Conservation (phyloP, 64 coral and sea anemone species). For the Actinia equina region DNA sequence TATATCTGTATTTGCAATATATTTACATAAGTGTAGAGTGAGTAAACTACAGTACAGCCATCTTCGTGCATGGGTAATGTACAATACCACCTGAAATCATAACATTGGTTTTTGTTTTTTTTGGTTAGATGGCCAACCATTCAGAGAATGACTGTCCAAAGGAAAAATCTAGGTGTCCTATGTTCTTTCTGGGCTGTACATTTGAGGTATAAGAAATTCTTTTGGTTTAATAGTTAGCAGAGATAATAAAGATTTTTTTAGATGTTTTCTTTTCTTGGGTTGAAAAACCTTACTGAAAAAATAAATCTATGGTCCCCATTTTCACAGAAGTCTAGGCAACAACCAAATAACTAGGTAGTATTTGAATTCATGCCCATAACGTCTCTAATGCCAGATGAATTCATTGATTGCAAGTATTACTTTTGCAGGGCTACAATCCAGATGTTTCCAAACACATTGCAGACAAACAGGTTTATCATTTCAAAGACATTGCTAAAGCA, state of each 20-base stretch:
- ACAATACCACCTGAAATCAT: too few relatives aligned
- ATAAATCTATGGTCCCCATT: too few relatives aligned
- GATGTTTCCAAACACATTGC: constrained; percentile 7
- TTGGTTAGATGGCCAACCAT: constrained; percentile 33
- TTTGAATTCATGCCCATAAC: background rate
- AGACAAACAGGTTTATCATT: background rate
- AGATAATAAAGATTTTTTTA: too few relatives aligned
- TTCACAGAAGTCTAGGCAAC: too few relatives aligned
- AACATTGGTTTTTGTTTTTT: too few relatives aligned
- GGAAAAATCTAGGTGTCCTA: constrained; percentile 33
- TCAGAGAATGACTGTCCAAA: constrained; percentile 45
- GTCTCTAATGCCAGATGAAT: background rate
- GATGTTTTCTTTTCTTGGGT: too few relatives aligned
- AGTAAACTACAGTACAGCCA: too few relatives aligned
- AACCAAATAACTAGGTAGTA: background rate
- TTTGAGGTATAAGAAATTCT: constrained; percentile 29
- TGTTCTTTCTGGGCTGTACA: constrained; percentile 25
- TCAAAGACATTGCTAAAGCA: background rate
- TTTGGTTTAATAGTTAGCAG: background rate
- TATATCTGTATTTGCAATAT: too few relatives aligned
- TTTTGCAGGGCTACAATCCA: background rate
- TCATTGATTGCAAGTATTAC: background rate
- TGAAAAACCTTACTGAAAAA: too few relatives aligned
- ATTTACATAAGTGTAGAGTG: too few relatives aligned
- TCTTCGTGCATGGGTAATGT: too few relatives aligned